Percentiles rank a stretch among this genome's conserved stretches.
Conservation (phyloP, 2,113 vertebrate genomes). For the Aplodontia rufa region DNA sequence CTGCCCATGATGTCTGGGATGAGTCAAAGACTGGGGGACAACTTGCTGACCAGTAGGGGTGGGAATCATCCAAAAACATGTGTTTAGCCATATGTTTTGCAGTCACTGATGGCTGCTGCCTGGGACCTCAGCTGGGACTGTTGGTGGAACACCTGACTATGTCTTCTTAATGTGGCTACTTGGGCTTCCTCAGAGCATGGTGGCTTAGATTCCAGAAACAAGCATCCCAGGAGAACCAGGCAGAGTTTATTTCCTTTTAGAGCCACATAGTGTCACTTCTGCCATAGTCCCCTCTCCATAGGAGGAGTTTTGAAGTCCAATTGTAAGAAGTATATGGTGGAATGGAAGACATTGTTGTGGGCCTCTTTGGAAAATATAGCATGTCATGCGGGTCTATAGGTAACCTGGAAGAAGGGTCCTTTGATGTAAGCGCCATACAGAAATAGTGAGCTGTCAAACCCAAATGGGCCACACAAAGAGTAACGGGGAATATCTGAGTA, state of each 20-base stretch:
- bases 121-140: background rate
- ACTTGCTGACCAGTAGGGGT: background rate
- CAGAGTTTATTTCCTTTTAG: background rate
- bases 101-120: background rate
- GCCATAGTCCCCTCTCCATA: background rate
- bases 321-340: background rate
- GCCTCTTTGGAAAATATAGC: background rate
- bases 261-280: background rate
- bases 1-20: background rate
- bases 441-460: background rate
- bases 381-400: background rate
- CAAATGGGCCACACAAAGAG: background rate
- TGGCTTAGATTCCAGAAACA: background rate
- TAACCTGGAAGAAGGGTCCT: background rate
- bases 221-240: background rate
- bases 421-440: background rate
- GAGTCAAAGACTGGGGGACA: background rate
- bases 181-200: background rate
- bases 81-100: fast-evolving
- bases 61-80: background rate
- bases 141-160: background rate
- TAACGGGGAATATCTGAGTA: background rate
- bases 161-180: background rate
- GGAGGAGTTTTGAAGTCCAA: background rate
- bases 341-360: background rate